phyloP scores from a whole-genome alignment of 2,113 vertebrate species.

The Thamnophis sirtalis region DNA sequence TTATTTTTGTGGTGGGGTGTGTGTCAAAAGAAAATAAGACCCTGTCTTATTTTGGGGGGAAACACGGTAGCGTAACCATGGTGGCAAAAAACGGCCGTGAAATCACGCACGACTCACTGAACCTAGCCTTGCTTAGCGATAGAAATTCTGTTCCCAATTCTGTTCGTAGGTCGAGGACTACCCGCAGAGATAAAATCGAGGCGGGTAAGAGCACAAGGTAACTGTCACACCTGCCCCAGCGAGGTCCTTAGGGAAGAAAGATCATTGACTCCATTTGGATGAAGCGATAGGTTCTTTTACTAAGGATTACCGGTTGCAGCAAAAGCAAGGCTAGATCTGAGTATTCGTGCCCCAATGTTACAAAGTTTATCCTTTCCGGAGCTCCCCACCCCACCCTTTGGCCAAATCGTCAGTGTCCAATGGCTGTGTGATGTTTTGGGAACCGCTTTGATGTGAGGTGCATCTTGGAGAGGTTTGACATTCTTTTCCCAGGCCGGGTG shows the following conservation, averaged over 20 bases:
- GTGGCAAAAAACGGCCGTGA: no score
- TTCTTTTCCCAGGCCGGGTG: background rate
- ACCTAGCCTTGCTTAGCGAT: background rate
- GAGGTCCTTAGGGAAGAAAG: no score
- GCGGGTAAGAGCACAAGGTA: no score
- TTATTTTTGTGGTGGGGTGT: no score
- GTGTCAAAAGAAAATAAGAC: no score
- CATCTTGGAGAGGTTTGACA: background rate
- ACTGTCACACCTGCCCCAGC: no score
- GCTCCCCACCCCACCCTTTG: background rate
- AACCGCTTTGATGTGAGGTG: background rate
- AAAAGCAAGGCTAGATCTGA: background rate
- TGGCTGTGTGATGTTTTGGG: background rate
- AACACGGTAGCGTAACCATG: no score
- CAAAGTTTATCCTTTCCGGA: background rate
- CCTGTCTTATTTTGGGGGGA: no score
- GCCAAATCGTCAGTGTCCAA: background rate
- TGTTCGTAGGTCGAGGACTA: background rate
- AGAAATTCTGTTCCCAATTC: background rate
- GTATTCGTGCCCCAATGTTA: background rate
- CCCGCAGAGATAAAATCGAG: no score
- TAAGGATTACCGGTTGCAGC: background rate
- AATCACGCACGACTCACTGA: no score
- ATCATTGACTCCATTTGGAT: no score
- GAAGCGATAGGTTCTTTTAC: no score